A percentile compares a stretch with the other conserved stretches of the same genome.
Evolutionary conservation across 2,888 invertebrate species (phyloP).

Genomic region (Acheta domesticus): DNA sequence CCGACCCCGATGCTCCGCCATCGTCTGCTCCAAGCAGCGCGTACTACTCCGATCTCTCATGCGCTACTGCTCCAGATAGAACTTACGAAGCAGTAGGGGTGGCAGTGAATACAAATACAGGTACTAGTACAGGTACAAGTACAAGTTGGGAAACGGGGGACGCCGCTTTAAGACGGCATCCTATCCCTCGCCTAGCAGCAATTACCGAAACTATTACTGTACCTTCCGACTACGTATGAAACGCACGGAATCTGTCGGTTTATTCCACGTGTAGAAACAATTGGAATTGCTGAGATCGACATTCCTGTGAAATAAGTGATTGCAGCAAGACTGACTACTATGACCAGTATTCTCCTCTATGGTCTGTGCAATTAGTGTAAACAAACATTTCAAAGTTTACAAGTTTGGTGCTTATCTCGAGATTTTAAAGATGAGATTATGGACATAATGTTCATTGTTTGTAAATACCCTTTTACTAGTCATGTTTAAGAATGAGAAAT

Average conservation of each 20-base stretch:
- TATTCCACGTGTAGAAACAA: too few species aligned
- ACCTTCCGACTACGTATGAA: constrained; percentile 57
- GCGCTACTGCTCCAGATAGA: constrained; percentile 52
- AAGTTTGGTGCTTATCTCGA: too few species aligned
- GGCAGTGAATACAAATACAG: constrained; percentile 44
- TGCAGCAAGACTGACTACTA: too few species aligned
- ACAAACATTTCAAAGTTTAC: too few species aligned
- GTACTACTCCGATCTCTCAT: constrained; percentile 66
- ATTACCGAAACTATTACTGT: constrained; percentile 58
- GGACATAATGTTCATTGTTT: too few species aligned
- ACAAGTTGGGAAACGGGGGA: constrained; percentile 32
- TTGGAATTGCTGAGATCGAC: too few species aligned
- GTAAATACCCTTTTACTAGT: background rate
- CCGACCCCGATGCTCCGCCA: constrained; percentile 56
- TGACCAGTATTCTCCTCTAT: too few species aligned
- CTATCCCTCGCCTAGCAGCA: constrained; percentile 50
- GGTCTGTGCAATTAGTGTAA: too few species aligned
- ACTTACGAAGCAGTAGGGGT: constrained; percentile 61
- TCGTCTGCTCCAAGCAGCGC: constrained; percentile 70
- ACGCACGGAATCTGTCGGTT: too few species aligned
- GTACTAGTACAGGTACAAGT: background rate
- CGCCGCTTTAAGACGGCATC: constrained; percentile 25
- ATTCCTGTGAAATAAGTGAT: too few species aligned
- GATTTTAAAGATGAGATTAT: too few species aligned
- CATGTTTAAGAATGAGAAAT: background rate